Percentiles rank a stretch among this genome's conserved stretches.
Conservation (phyloP, 2,888 invertebrate species). For the Dryomyza anilis region DNA sequence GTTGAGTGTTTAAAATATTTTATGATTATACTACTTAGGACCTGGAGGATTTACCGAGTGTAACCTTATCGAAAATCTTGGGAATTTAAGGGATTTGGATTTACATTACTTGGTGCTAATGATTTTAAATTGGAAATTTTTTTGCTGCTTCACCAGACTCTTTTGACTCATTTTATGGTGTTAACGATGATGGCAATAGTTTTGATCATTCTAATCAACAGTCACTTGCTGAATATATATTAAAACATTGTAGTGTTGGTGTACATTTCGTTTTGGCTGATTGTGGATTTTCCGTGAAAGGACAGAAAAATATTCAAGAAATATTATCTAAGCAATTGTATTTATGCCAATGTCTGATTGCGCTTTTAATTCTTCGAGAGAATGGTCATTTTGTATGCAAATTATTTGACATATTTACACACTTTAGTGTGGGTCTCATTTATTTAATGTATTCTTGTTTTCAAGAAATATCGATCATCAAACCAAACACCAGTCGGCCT, state of each 20-base stretch:
- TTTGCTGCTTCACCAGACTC: slow-evolving; percentile 84
- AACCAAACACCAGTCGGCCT: slow-evolving; percentile 95
- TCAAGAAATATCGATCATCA: slow-evolving; percentile 82
- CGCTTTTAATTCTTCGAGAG: slow-evolving; percentile 80
- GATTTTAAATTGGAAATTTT: slow-evolving; percentile 91
- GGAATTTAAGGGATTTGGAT: slow-evolving; percentile 93
- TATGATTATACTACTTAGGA: slow-evolving; percentile 42
- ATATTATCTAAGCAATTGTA: slow-evolving; percentile 93
- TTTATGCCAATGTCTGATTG: slow-evolving; percentile 90
- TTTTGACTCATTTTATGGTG: slow-evolving; percentile 92
- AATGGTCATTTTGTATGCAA: slow-evolving; percentile 96
- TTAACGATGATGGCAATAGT: slow-evolving; percentile 84
- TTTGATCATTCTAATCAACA: slow-evolving; percentile 84
- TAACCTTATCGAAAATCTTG: slow-evolving; percentile 80
- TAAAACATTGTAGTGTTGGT: slow-evolving; percentile 71
- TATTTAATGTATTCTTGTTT: slow-evolving; percentile 93
- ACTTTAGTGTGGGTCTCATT: slow-evolving; percentile 90
- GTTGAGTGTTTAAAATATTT: no score
- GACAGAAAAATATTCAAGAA: slow-evolving; percentile 94
- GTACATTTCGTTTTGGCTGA: slow-evolving; percentile 98
- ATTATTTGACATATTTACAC: slow-evolving; percentile 93
- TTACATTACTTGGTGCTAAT: slow-evolving; percentile 82
- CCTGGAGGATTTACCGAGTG: slow-evolving; percentile 77
- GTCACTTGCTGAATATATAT: slow-evolving; percentile 76
- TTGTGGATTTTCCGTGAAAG: slow-evolving; percentile 96